Evolutionary conservation across 2,113 vertebrate species (phyloP).

Genomic region (Dasyurus viverrinus): DNA sequence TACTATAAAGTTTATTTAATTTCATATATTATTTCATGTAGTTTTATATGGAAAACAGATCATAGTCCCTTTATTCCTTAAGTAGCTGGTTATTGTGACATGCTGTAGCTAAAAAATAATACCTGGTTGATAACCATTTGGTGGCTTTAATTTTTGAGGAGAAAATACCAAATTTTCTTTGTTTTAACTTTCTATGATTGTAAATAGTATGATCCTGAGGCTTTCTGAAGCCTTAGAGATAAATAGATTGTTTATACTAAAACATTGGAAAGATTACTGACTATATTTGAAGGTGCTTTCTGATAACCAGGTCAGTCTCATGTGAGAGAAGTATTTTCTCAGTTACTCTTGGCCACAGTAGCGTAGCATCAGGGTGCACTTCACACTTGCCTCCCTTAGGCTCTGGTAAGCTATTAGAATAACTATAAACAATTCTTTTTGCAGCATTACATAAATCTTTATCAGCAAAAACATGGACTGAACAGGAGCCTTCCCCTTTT

Average conservation of each 20-base stretch:
- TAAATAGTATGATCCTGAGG: not conserved
- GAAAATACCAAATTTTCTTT: conserved; percentile 3
- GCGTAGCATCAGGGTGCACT: not conserved
- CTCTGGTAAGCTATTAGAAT: not conserved
- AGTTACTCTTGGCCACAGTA: not conserved
- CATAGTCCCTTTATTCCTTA: not conserved
- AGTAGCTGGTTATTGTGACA: not conserved
- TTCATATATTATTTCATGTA: not conserved
- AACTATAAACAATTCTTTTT: conserved; percentile 9
- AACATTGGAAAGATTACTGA: not conserved
- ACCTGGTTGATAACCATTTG: not conserved
- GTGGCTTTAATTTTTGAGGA: conserved; percentile 2
- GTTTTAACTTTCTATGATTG: conserved; percentile 12
- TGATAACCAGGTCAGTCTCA: not conserved
- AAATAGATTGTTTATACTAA: not conserved
- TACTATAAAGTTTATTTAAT: not conserved
- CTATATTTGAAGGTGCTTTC: not conserved
- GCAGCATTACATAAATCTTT: conserved; percentile 21
- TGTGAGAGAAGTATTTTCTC: conserved; percentile 5
- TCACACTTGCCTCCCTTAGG: not conserved
- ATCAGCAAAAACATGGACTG: not conserved
- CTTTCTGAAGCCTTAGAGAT: not conserved
- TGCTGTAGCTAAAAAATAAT: not conserved
- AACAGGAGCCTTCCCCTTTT: not conserved
- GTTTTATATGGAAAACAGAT: not conserved